Percentiles rank a stretch among this genome's conserved stretches.
These are phyloP conservation scores for Leptinotarsa juncta DNA, from an alignment of 2,888 invertebrate genomes.

Conservation along the genomic window DNA sequence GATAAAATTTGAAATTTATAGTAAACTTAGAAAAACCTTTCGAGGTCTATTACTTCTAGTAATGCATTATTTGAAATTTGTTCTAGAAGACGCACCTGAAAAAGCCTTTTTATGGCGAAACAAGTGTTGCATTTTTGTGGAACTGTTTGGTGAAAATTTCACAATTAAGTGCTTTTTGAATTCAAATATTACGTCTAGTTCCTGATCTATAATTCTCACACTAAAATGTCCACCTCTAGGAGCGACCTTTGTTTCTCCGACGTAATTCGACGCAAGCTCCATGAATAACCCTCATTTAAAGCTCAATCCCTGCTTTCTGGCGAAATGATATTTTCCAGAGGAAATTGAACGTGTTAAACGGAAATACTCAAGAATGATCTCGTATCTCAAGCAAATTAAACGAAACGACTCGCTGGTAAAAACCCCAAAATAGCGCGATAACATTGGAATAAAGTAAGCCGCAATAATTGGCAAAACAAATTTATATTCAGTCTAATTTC, in stretches of 20 bases:
- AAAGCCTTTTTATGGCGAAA: too few relatives aligned
- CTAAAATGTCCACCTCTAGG: neutral
- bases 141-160: too few relatives aligned
- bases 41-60: too few relatives aligned
- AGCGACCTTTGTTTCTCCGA: neutral
- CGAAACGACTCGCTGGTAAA: constrained; percentile 18
- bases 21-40: too few relatives aligned
- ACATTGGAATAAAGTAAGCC: constrained; percentile 25
- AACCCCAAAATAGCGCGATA: constrained; percentile 24
- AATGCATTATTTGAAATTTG: too few relatives aligned
- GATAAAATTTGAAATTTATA: too few relatives aligned
- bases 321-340: neutral
- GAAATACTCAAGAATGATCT: constrained; percentile 19
- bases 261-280: neutral
- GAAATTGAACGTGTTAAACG: constrained; percentile 14
- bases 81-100: too few relatives aligned
- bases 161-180: too few relatives aligned
- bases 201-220: too few relatives aligned
- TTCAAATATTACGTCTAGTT: too few relatives aligned
- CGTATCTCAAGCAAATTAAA: constrained; percentile 24
- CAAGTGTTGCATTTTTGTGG: too few relatives aligned
- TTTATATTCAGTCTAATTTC: constrained; percentile 32
- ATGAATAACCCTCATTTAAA: neutral
- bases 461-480: constrained; percentile 33
- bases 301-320: neutral